Base-by-base conservation (phyloP, 2,888 invertebrate genomes). In the Sinopyrophorus schimmeli region DNA sequence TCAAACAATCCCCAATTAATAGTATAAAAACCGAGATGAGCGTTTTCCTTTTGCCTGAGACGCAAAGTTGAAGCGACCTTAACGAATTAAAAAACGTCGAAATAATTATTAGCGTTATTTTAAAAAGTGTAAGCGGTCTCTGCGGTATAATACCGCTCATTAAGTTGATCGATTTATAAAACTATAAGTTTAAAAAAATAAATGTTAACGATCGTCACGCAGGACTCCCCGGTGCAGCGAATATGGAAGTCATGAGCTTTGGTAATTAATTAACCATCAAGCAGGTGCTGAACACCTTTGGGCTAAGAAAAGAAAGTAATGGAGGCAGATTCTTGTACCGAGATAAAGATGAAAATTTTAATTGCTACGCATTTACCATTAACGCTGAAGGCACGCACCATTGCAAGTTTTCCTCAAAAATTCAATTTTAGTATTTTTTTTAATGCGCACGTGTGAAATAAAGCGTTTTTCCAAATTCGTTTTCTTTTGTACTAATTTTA, bases 211-310 rank as follows among this genome's bases (percentile, higher is more conserved):
- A 59, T 47, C 57, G 56, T 60, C 62, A 62, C 62, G 62, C 57
- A 59, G 58, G 58, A 54, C 56, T 56, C 60, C 60, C 57, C 58
- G n/a, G 57, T 56, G 59, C 55, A 57, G 55, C 46, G 57, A 57
- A 58, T 56, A 57, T 62, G 58, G 61, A 59, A 64, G 61, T 60
- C 63, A 64, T 63, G 64, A 63, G 57, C 59, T 50, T 46, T 53
- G 47, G 54, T 64, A 65, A 65, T 65, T 65, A 65, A 65, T 65
- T 64, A 64, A 57, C 44, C 59, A 57, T 59, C 58, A 59, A 58
- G 62, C 65, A 65, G 65, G 63, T 65, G 63, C 63, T 58, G 62
- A 51, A 55, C 59, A 57, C 62, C 59, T 60, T 43, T 43, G 44
- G 59, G 50, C 31, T 41, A 46, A 24, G 42, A 39, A 51, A 44